phyloP scores from a whole-genome alignment of 2,888 invertebrate species.

The Caenorhabditis afra region DNA sequence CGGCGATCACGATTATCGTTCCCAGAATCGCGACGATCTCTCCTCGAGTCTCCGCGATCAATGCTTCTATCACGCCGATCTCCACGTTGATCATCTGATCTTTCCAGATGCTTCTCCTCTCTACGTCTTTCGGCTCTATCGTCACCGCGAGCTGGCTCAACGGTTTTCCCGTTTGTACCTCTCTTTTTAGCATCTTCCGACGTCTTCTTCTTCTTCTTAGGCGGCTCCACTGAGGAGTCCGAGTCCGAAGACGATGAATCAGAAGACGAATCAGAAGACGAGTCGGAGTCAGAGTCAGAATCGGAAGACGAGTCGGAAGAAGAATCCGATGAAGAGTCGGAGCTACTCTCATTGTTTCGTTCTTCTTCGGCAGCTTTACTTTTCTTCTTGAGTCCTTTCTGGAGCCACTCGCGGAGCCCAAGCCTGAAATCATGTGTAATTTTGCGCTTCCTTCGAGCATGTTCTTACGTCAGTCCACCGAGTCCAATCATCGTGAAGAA shows the following conservation, averaged over 20 bases:
- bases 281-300: background rate
- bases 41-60: background rate
- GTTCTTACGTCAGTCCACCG: slow-evolving; percentile 90
- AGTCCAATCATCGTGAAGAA: slow-evolving; percentile 97
- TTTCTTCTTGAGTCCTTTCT: slow-evolving; percentile 69
- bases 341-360: slow-evolving; percentile 27
- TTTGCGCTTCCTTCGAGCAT: no score
- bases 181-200: slow-evolving; percentile 26
- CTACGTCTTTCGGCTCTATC: slow-evolving; percentile 18
- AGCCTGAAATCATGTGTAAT: slow-evolving; percentile 65
- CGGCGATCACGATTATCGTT: slow-evolving; percentile 15
- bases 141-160: slow-evolving; percentile 3
- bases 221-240: slow-evolving; percentile 25
- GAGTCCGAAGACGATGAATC: slow-evolving; percentile 7
- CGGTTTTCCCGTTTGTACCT: slow-evolving; percentile 1
- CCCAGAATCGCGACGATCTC: background rate
- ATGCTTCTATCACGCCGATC: slow-evolving; percentile 11
- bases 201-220: slow-evolving; percentile 58
- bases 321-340: slow-evolving; percentile 57
- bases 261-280: slow-evolving; percentile 15
- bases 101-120: slow-evolving; percentile 36
- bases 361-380: slow-evolving; percentile 63
- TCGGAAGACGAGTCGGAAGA: slow-evolving; percentile 48
- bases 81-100: slow-evolving; percentile 26
- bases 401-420: slow-evolving; percentile 76